phyloP scores from a whole-genome alignment of 1,140 invertebrate genomes.

The Drosophila pachea region DNA sequence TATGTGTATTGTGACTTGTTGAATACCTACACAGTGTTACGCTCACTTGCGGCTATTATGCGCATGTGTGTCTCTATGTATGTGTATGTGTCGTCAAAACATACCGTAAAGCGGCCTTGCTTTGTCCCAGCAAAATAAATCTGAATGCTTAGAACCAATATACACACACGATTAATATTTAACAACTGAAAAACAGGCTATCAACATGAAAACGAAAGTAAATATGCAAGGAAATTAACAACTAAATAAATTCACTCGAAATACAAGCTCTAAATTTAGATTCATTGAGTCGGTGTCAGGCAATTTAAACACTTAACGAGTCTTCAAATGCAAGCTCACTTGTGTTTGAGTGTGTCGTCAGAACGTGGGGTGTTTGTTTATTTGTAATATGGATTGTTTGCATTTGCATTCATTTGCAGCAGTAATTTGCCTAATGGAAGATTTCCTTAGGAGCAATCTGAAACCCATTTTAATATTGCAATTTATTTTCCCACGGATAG shows the following conservation, averaged over 20 bases:
- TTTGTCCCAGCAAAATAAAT: slow-evolving; percentile 1
- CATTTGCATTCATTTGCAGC: too few relatives aligned
- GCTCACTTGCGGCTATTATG: background rate
- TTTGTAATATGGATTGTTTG: too few relatives aligned
- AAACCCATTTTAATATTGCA: too few relatives aligned
- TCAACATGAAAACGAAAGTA: slow-evolving; percentile 73
- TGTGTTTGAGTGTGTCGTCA: too few relatives aligned
- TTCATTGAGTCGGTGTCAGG: background rate
- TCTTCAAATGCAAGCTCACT: too few relatives aligned
- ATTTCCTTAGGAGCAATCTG: too few relatives aligned
- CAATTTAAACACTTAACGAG: background rate
- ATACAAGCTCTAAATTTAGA: background rate
- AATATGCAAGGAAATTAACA: slow-evolving; percentile 56
- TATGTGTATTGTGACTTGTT: slow-evolving; percentile 46
- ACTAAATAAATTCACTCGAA: slow-evolving; percentile 19
- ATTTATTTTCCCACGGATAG: too few relatives aligned
- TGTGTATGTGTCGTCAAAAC: slow-evolving; percentile 16
- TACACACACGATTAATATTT: background rate
- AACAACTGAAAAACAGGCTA: slow-evolving; percentile 24
- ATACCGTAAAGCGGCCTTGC: slow-evolving; percentile 32
- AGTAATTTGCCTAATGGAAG: too few relatives aligned
- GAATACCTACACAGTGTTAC: slow-evolving; percentile 38
- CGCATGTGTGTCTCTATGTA: background rate
- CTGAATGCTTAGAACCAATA: background rate
- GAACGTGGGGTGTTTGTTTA: too few relatives aligned